Base-by-base conservation (phyloP, 2,113 vertebrate species). In the Macrotus californicus region DNA sequence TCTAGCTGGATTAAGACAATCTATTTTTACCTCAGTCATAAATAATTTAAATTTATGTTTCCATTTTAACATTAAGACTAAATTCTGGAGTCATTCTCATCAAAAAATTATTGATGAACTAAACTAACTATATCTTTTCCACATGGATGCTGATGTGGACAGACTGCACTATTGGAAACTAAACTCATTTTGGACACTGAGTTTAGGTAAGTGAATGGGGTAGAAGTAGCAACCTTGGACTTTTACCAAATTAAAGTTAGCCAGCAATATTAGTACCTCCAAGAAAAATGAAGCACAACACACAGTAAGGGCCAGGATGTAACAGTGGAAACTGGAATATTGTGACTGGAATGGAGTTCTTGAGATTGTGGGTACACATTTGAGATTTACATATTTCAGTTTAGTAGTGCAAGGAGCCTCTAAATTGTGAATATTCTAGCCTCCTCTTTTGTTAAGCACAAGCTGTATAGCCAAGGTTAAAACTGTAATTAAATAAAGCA, bases 21-120 rank as follows among this genome's bases (percentile, higher is more conserved):
- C 79, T 95, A 52, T 95, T 94, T 92, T 86, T 91, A 91, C 29
- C 39, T 87, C 72, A 39, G 7, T 67, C 36, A 80, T 76, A 59
- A 76, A 66, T 3, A 56, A 50, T 81, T 46, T 66, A 83, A 21
- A 75, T 22, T 73, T 73, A 94, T 54, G 34, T 93, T 93, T 84
- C 43, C 9, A 64, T 87, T 82, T 85, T 61, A 85, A 84, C 48
- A 8, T 61, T 93, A 79, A 93, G 86, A 66, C 11, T 6, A 73
- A 48, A 7, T 91, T 61, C 22, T 90, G 21, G 11, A 69, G 31
- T 89, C 46, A 70, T 75, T 89, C 31, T 43, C 43, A 81, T 61
- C 22, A 54, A 95, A 85, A 80, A 15, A 80, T 16, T 79, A 31
- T 34, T 54, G 26, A 46, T 54, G 26, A 77, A 39, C 31, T 41